Conservation (phyloP, 2,797 vertebrate genomes). For the Siniperca undulata region DNA sequence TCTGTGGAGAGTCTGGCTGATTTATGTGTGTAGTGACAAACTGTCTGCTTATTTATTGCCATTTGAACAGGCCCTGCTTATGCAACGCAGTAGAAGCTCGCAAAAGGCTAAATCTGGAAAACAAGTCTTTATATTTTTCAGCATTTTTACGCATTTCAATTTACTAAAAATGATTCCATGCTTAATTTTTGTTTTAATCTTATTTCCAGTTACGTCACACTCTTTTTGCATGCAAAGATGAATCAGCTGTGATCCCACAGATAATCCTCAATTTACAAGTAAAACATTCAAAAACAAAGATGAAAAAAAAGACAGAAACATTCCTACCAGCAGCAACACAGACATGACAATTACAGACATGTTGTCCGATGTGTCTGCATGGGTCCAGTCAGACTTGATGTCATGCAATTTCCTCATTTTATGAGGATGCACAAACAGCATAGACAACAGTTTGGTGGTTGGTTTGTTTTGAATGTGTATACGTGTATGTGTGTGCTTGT, state of each 20-base stretch:
- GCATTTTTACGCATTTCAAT: not conserved
- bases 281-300: slow-evolving; percentile 16
- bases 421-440: slow-evolving; percentile 12
- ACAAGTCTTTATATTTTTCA: not conserved
- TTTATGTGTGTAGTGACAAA: not conserved
- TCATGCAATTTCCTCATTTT: slow-evolving; percentile 26
- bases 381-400: slow-evolving; percentile 28
- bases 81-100: not conserved
- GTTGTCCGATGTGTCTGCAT: not conserved
- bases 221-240: slow-evolving; percentile 12
- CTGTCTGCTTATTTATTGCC: not conserved
- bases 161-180: not conserved
- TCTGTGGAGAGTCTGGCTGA: not conserved
- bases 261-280: not conserved
- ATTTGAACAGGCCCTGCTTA: not conserved
- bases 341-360: slow-evolving; percentile 30
- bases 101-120: not conserved
- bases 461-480: not conserved
- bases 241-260: not conserved
- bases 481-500: not conserved
- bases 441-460: slow-evolving; percentile 1
- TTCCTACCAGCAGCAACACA: not conserved
- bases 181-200: not conserved
- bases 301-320: not conserved
- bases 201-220: not conserved